Percentiles rank a stretch among this genome's conserved stretches.
Evolutionary conservation across 2,797 vertebrate genomes (phyloP).

Genomic region (Microctenopoma lineatum): DNA sequence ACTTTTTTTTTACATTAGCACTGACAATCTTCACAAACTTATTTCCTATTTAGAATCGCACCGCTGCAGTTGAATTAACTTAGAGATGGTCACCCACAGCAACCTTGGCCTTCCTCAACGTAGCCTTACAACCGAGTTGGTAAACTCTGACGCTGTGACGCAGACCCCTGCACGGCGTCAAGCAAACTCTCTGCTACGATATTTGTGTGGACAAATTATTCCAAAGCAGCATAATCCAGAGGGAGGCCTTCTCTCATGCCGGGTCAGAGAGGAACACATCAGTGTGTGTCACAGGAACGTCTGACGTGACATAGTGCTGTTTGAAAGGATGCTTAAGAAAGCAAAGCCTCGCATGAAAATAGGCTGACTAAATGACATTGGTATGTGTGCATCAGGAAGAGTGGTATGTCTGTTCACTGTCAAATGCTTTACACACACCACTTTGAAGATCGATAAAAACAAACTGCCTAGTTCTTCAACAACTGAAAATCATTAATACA

Average conservation of each 20-base stretch:
- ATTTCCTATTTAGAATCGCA: slow-evolving; percentile 22
- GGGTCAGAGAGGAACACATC: slow-evolving; percentile 63
- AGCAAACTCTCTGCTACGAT: too few relatives aligned
- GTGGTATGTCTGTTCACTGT: slow-evolving; percentile 52
- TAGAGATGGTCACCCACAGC: background rate
- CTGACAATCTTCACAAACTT: slow-evolving; percentile 22
- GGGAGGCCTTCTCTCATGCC: slow-evolving; percentile 44
- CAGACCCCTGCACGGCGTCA: slow-evolving; percentile 9
- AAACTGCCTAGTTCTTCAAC: background rate
- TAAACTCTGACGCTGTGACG: slow-evolving; percentile 44
- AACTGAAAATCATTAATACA: too few relatives aligned
- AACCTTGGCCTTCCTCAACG: too few relatives aligned
- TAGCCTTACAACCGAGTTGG: slow-evolving; percentile 15
- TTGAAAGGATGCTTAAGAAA: slow-evolving; percentile 67
- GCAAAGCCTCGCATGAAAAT: slow-evolving; percentile 43
- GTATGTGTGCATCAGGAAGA: slow-evolving; percentile 57
- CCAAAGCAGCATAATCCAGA: slow-evolving; percentile 71
- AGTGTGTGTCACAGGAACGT: slow-evolving; percentile 35
- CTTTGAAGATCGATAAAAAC: slow-evolving; percentile 53
- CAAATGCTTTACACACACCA: slow-evolving; percentile 43
- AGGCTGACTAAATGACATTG: slow-evolving; percentile 53
- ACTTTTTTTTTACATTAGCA: slow-evolving; percentile 12
- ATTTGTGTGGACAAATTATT: slow-evolving; percentile 60
- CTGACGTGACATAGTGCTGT: slow-evolving; percentile 62
- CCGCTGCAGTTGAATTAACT: background rate